phyloP scores from a whole-genome alignment of 92 coral and sea anemone species.

The Paragorgia papillata region DNA sequence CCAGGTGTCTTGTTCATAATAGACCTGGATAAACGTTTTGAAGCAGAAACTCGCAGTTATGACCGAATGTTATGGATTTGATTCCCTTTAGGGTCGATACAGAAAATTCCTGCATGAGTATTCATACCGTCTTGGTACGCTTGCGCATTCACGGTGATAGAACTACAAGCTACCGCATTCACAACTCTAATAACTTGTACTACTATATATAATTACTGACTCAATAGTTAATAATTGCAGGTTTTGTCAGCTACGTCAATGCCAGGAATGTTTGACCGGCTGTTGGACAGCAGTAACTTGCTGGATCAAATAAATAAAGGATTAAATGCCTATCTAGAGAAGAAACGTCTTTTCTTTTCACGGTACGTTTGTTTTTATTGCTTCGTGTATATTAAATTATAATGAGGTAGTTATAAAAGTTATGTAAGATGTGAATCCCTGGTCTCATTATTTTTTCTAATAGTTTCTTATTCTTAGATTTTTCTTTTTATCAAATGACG shows the following conservation, averaged over 20 bases:
- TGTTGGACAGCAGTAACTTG: conserved; percentile 87
- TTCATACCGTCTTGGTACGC: too few relatives aligned
- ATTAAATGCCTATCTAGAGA: conserved; percentile 94
- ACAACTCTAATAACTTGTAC: too few relatives aligned
- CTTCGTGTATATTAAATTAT: background rate
- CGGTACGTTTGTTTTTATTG: conserved; percentile 58
- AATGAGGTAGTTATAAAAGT: too few relatives aligned
- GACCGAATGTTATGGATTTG: too few relatives aligned
- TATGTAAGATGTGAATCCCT: too few relatives aligned
- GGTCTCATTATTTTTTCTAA: background rate
- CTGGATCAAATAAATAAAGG: conserved; percentile 98
- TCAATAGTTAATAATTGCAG: conserved; percentile 28
- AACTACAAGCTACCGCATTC: too few relatives aligned
- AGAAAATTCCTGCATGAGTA: too few relatives aligned
- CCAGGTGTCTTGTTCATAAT: too few relatives aligned
- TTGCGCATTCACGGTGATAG: too few relatives aligned
- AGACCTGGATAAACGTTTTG: too few relatives aligned
- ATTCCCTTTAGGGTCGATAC: too few relatives aligned
- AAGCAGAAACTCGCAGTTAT: too few relatives aligned
- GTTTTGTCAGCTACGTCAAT: conserved; percentile 97
- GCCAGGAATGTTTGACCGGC: conserved; percentile 93
- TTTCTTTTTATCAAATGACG: conserved; percentile 97
- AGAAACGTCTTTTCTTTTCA: conserved; percentile 97
- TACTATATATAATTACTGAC: background rate
- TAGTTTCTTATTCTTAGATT: conserved; percentile 53